phyloP scores from a whole-genome alignment of 2,113 vertebrate genomes.

The Phyllostomus hastatus region DNA sequence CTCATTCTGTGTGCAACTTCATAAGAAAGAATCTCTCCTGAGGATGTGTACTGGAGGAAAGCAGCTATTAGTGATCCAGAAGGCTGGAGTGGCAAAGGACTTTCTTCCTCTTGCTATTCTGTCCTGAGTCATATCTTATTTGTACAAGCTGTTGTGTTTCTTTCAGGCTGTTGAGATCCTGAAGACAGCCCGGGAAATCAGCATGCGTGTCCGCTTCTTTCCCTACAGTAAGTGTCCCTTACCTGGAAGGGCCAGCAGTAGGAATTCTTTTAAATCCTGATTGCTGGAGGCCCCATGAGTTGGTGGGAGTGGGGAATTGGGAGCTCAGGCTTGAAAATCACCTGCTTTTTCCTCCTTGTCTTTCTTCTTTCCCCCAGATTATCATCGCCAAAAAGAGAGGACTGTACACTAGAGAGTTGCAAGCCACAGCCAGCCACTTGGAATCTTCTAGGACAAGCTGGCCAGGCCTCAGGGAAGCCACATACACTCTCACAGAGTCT shows the following conservation, averaged over 20 bases:
- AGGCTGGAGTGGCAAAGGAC: neutral
- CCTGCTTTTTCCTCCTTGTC: neutral
- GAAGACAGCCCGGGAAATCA: slow-evolving; percentile 96
- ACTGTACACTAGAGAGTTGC: slow-evolving; percentile 91
- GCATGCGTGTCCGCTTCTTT: slow-evolving; percentile 98
- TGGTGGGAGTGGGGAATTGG: neutral
- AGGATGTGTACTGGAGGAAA: neutral
- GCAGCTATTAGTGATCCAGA: neutral
- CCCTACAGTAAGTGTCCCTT: slow-evolving; percentile 92
- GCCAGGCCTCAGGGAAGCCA: slow-evolving; percentile 23
- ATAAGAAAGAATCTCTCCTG: neutral
- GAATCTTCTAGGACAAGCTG: slow-evolving; percentile 34
- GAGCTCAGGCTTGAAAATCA: slow-evolving; percentile 11
- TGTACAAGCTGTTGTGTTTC: slow-evolving; percentile 28
- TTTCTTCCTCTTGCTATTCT: neutral
- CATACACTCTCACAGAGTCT: neutral
- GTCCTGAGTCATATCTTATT: neutral
- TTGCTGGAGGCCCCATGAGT: neutral
- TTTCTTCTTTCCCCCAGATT: slow-evolving; percentile 83
- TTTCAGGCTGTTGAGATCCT: slow-evolving; percentile 96
- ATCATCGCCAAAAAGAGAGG: slow-evolving; percentile 97
- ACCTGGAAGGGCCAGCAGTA: neutral
- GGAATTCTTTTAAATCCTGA: slow-evolving; percentile 13
- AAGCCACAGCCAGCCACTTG: neutral
- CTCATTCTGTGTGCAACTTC: slow-evolving; percentile 5